Evolutionary conservation across 2,113 vertebrate genomes (phyloP), one percentile per base, ranked within the genome.

Genomic region (Pyxicephalus adspersus): DNA sequence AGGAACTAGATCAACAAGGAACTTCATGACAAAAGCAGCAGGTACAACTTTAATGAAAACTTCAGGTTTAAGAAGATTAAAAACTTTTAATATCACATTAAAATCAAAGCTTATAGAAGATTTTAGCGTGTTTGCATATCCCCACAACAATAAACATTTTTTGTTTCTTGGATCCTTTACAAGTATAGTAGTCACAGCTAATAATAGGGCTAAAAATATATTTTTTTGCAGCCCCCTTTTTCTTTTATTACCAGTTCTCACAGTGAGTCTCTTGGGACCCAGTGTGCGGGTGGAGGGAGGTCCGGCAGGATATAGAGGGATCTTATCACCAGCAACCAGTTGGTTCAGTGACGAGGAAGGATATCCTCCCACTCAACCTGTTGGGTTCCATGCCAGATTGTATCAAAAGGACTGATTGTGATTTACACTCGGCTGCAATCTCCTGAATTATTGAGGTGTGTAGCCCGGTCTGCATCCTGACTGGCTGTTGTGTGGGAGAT

Each of bases 241-340:
- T 23, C 51, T 22, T 26, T 57, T 28, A 52, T 55, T 55, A 71
- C 26, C 26, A 23, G 19, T 19, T 0, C 3, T 38, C 15, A 54
- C 54, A 38, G 20, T 3, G 22, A 55, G 54, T 34, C 54, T 31
- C 54, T 8, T 23, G 28, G 70, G 70, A 51, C 13, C 28, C 3
- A 17, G 25, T 45, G 70, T 23, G 20, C 29, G 17, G 57, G 38
- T 52, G 45, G 52, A 4, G 45, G 67, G 71, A 26, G 7, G 19
- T 34, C 9, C 4, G 25, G 61, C 34, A 29, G 74, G 60, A 64
- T 55, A 20, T 57, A n/a, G 19, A n/a, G 17, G 13, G 22, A 1
- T 22, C 75, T 77, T 77, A 77, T 77, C 75, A 51, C 20, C 45
- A 3, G 61, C 52, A 19, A 18, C 19, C 75, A 77, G 75, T 25